Conservation (phyloP, 1,140 invertebrate species). For the Musca domestica region DNA sequence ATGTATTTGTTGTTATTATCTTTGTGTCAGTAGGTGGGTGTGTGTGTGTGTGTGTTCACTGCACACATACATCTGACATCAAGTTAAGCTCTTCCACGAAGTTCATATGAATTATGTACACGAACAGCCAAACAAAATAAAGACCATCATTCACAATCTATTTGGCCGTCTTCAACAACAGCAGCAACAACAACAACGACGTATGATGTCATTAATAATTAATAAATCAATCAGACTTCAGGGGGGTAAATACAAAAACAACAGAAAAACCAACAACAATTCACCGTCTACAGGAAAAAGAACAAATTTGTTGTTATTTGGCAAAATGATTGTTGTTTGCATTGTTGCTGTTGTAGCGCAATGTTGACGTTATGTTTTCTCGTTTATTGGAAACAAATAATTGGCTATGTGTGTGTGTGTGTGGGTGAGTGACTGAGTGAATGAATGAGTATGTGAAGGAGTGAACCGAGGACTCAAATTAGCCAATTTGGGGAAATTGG, state of each 20-base stretch:
- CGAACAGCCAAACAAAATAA: too few species aligned
- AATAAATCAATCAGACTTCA: slow-evolving; percentile 21
- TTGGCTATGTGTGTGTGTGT: too few species aligned
- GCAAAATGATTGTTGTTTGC: neutral
- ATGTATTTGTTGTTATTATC: neutral
- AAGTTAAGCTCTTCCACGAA: neutral
- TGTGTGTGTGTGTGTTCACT: neutral
- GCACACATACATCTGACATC: neutral
- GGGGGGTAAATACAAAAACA: neutral
- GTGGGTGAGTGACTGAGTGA: too few species aligned
- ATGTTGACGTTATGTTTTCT: neutral
- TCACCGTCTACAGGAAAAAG: neutral
- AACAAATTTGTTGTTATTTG: neutral
- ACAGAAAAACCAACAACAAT: neutral
- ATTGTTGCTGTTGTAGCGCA: neutral
- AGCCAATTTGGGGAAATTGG: too few species aligned
- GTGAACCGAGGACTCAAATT: too few species aligned
- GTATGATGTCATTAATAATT: slow-evolving; percentile 21
- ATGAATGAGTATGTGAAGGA: too few species aligned
- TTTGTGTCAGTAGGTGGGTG: neutral
- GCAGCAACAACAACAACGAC: neutral
- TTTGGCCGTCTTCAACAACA: neutral
- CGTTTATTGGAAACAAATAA: too few species aligned
- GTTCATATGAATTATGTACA: neutral
- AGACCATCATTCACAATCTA: slow-evolving; percentile 3